Base-by-base conservation (phyloP, 1,140 invertebrate genomes). In the Drosophila truncata region DNA sequence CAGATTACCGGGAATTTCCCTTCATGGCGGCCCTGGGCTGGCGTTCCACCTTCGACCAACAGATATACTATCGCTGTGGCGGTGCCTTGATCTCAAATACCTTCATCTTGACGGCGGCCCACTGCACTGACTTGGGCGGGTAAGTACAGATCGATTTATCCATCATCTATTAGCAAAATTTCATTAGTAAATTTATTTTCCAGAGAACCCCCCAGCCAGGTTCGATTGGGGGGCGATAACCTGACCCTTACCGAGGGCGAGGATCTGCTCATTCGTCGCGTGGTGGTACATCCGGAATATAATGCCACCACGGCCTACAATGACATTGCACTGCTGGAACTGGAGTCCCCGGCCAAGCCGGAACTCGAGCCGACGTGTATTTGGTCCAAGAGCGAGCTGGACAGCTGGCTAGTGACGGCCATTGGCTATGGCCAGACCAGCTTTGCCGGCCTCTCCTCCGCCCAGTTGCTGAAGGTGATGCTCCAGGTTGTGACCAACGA, bases 1-100 rank as follows among this genome's bases (percentile, higher is more conserved):
- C 93, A 1, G 47, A 64, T 5, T 70, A 75, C 9, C 92, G 93
- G 50, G 94, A 94, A 77, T 94, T 93, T 52, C 93, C 94, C n/a
- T 94, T 93, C 59, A 94, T 94, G 94, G 84, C 84, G 13, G 92
- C 92, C 14, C 49, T 93, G 3, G 93, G 92, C 29, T 93, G 92
- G 84, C 60, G 58, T 5, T 91, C 91, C 1, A 83, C 74, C 27
- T 73, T 76, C 6, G 82, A 90, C 16, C 65, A 63, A 14, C 61
- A 41, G 0, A 61, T 79, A 5, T 93, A 81, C 29, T 90, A 79
- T 57, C 84, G 83, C 13, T 93, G 93, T 41, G 92, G 92, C 20
- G 93, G 91, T 2, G 76, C 82, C 1, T 58, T 93, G 2, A 92
- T 93, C 42, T 80, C 92, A 2, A 49, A 72, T 5, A 82, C 46